Percentiles rank a stretch among this genome's conserved stretches.
Conservation (phyloP, 2,797 vertebrate species). For the Pteropus rufus region DNA sequence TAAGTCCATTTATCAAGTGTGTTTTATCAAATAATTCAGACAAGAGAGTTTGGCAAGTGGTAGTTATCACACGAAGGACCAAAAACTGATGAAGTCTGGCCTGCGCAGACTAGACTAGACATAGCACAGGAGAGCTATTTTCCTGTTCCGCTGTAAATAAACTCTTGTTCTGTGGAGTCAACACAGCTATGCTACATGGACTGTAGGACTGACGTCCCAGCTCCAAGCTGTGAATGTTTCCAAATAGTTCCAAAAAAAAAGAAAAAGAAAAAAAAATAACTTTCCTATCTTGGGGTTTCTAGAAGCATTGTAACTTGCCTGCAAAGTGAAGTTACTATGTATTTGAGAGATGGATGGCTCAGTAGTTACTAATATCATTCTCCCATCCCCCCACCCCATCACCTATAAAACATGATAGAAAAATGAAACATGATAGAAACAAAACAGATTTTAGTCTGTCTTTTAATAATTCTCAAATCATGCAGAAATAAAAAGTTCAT, state of each 20-base stretch:
- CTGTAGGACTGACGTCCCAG: neutral
- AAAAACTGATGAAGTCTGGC: conserved; percentile 67
- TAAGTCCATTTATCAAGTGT: conserved; percentile 79
- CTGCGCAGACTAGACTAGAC: neutral
- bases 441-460: neutral
- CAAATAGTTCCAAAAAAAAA: neutral
- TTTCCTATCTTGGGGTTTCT: conserved; percentile 11
- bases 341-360: conserved; percentile 10
- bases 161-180: conserved; percentile 11
- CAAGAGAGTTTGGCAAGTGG: conserved; percentile 69
- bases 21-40: conserved; percentile 78
- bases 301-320: neutral
- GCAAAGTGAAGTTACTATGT: conserved; percentile 34
- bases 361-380: neutral
- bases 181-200: neutral
- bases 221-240: neutral
- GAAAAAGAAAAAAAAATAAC: neutral
- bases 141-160: conserved; percentile 42
- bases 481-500: conserved; percentile 34
- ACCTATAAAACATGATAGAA: neutral
- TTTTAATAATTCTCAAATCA: conserved; percentile 34
- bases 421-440: neutral
- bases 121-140: neutral
- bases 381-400: neutral
- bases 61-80: conserved; percentile 72